phyloP scores from a whole-genome alignment of 2,113 vertebrate species.

The Carlito syrichta region DNA sequence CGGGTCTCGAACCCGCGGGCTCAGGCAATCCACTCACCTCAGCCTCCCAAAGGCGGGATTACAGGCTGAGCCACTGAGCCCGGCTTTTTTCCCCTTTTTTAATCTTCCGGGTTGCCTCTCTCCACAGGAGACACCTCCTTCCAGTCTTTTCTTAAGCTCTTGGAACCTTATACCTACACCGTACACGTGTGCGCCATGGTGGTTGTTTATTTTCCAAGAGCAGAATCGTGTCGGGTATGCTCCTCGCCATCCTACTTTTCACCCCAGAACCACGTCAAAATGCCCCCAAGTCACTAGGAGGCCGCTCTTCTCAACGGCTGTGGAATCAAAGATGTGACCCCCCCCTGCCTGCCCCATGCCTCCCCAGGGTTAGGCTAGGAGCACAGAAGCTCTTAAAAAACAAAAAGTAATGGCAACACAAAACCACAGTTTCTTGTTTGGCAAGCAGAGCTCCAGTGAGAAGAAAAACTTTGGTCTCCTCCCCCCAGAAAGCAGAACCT shows the following conservation, averaged over 20 bases:
- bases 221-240: neutral
- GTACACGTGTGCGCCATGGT: too few species aligned
- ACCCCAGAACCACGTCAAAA: neutral
- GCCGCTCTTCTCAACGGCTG: neutral
- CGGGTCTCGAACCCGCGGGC: too few species aligned
- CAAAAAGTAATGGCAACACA: neutral
- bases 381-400: neutral
- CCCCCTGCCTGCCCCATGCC: neutral
- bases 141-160: neutral
- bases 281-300: neutral
- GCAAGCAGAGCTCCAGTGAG: conserved; percentile 26
- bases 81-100: too few species aligned
- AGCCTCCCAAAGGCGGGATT: too few species aligned
- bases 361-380: neutral
- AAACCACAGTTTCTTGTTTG: conserved; percentile 69
- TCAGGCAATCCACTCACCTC: too few species aligned
- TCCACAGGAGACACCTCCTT: neutral
- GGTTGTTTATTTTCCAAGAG: neutral
- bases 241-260: neutral
- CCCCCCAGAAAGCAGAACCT: conserved; percentile 63
- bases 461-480: conserved; percentile 28
- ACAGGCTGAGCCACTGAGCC: too few species aligned
- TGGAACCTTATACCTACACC: neutral
- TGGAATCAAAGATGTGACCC: neutral
- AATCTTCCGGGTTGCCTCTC: neutral